Base-by-base conservation (phyloP, 2,113 vertebrate species). In the Marmota monax region DNA sequence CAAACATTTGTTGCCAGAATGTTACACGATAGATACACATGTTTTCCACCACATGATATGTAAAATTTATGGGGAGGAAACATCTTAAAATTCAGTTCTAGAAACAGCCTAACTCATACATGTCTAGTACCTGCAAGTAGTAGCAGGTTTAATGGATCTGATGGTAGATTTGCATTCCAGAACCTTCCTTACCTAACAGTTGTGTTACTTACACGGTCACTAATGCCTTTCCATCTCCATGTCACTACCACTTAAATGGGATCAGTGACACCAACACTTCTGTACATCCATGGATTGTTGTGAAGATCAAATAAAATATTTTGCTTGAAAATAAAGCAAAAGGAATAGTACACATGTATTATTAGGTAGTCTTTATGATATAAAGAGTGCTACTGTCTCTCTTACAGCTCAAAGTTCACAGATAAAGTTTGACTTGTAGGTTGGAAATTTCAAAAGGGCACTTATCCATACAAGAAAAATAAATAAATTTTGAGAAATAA, bases 51-150 rank as follows among this genome's bases (percentile, higher is more conserved):
- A 78, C 67, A 83, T 39, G 34, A 84, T 27, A 78, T 42, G 8
- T 74, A 80, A 90, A 80, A 65, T 61, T 63, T 93, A 61, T 61
- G 72, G 14, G 27, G 12, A 88, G n/a, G 70, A 90, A 96, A 80
- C 2, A 92, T 82, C 85, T 96, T 95, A 39, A 95, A 95, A 88
- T 85, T 73, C 53, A 70, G 39, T 61, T 87, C 51, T 67, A 88
- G 76, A 92, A 93, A 88, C 77, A 92, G 17, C 51, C 82, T 90
- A 70, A 73, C 23, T 90, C 53, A 70, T n/a, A 37, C 6, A 73
- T 25, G 7, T 61, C 23, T 27, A 70, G 25, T 14, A 74, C 39
- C 39, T 56, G 4, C 20, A 83, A 58, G 56, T 65, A 80, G n/a
- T 23, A 83, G 39, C 9, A 76, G 10, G 37, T n/a, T 65, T 70